Base-by-base conservation (phyloP, 2,888 invertebrate genomes). In the Nyleta sp. region DNA sequence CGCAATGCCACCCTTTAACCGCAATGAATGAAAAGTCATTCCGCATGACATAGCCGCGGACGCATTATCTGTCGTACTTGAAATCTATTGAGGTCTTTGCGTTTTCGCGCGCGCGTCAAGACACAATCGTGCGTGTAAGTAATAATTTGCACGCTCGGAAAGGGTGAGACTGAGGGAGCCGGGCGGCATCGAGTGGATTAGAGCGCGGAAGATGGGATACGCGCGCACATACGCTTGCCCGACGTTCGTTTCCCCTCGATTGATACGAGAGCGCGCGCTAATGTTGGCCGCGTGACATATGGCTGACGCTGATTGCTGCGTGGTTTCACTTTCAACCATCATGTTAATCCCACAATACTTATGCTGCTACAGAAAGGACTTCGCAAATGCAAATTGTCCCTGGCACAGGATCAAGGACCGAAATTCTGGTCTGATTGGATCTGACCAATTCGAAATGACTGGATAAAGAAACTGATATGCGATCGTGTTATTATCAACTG, bases 251-350 rank as follows among this genome's bases (percentile, higher is more conserved):
- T 86, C 85, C 87, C 85, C 86, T 84, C 85, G 83, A 85, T 85
- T 84, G 85, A 83, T 82, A 84, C 80, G 55, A 53, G 55, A 53
- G 74, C 68, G 65, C 83, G 81, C 84, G 81, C 81, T 83, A 83
- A 86, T 83, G 85, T 85, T 82, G 74, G 73, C 80, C 78, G 74
- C 48, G 83, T 84, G 84, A 87, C 88, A 87, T 87, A 88, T 88
- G 88, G 87, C 84, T 84, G 84, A 78, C 81, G 76, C 84, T 85
- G 86, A 85, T 85, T 84, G 83, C 81, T 80, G 75, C 72, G 76
- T 76, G 84, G 83, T 87, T 86, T 85, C 83, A 85, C 85, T 86
- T 85, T 86, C 85, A 82, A 83, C 82, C 86, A 73, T 64, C 72
- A 35, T 64, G 73, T 65, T 62, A 59, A 52, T 64, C 59, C 50